phyloP scores from a whole-genome alignment of 1,140 invertebrate species.

The Arctopsyche grandis region DNA sequence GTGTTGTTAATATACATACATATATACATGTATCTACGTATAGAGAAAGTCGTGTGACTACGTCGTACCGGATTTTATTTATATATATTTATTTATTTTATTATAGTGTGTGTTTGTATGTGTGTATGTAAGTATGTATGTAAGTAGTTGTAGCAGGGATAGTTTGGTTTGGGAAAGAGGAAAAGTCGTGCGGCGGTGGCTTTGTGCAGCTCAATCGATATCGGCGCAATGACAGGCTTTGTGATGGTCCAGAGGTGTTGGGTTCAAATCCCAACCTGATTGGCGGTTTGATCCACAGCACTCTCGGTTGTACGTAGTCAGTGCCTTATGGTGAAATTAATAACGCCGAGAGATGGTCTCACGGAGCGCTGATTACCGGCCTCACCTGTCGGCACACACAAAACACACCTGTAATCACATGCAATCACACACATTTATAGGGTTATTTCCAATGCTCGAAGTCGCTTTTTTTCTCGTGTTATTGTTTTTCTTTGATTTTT shows the following conservation, averaged over 20 bases:
- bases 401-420: conserved; percentile 49
- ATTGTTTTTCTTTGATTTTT: conserved; percentile 7
- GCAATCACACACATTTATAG: conserved; percentile 54
- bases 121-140: not conserved
- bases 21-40: no score
- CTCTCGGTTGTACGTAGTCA: not conserved
- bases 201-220: no score
- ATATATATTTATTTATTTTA: no score
- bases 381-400: conserved; percentile 49
- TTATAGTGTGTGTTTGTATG: not conserved
- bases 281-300: conserved; percentile 3
- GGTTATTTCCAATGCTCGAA: conserved; percentile 44
- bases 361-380: conserved; percentile 34
- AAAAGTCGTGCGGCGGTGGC: not conserved
- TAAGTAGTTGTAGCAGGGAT: not conserved
- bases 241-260: not conserved
- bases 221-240: conserved; percentile 1
- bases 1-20: no score
- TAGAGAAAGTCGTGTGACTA: no score
- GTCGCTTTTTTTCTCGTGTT: not conserved
- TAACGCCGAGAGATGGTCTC: conserved; percentile 39
- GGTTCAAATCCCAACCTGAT: conserved; percentile 6
- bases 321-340: conserved; percentile 54
- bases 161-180: not conserved
- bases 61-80: no score